Evolutionary conservation across 2,113 vertebrate genomes (phyloP), one percentile per base, ranked within the genome.

Genomic region (Festucalex cinctus): DNA sequence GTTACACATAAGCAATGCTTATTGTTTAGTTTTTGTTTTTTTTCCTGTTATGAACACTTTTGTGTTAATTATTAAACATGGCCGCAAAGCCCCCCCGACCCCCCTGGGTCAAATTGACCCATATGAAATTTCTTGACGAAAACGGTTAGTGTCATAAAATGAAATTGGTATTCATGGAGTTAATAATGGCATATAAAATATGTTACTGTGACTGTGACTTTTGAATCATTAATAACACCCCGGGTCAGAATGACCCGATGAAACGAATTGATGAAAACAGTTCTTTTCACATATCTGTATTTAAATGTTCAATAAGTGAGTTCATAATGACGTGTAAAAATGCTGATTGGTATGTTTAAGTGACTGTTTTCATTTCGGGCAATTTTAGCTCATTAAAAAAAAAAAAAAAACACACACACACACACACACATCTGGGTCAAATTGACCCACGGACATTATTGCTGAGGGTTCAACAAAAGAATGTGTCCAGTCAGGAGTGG

Each of bases 401-500:
- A 57, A 54, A 54, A 7, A 39, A 6, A 1, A 9, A 6, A 9
- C 37, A 37, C 37, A 37, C 37, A 13, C 12, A 41, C 39, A 41
- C 12, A 41, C 39, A 41, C 39, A 41, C 43, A 51, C 20, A 7
- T 8, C 20, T 6, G 26, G 54, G 54, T 32, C 54, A 17, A 32
- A 17, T 32, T 9, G 26, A 57, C 54, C 54, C 14, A 32, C 7
- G 3, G 28, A 32, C 26, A 19, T 32, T 32, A 17, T n/a, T n/a
- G n/a, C n/a, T n/a, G 54, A 32, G 54, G 26, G 54, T 57, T 35
- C 17, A 57, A 32, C 54, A 57, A 32, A 57, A 57, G 54, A 57
- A 57, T 57, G 54, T 57, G 54, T 57, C 26, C 6, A 19, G 54
- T 57, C 54, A 79, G 77, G 70, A 69, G 70, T 66, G 61, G 81